phyloP scores from a whole-genome alignment of 1,140 invertebrate species.

The Scylla paramamosain region DNA sequence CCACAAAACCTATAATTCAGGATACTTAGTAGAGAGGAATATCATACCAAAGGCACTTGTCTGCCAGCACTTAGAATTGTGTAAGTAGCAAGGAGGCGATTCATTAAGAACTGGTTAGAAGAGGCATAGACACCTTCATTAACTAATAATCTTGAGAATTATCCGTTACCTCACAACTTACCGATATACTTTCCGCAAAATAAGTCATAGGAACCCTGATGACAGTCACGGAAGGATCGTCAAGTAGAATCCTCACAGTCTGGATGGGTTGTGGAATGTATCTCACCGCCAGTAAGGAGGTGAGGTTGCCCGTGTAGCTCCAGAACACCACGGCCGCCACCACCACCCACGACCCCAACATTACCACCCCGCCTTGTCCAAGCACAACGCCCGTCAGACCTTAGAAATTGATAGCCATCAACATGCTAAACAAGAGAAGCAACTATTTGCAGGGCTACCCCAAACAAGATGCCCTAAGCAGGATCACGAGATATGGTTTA shows the following conservation, averaged over 20 bases:
- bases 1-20: no score
- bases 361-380: neutral
- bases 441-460: no score
- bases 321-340: neutral
- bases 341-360: slow-evolving; percentile 47
- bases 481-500: no score
- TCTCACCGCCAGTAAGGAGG: slow-evolving; percentile 55
- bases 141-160: no score
- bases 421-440: neutral
- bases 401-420: neutral
- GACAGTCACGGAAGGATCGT: neutral
- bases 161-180: neutral
- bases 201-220: neutral
- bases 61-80: neutral
- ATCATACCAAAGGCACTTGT: neutral
- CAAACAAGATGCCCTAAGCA: no score
- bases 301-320: slow-evolving; percentile 55
- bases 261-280: slow-evolving; percentile 58
- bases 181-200: neutral
- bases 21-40: neutral
- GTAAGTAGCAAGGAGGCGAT: no score
- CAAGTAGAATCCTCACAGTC: neutral
- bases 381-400: neutral
- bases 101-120: no score
- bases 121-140: no score